Base-by-base conservation (phyloP, 2,797 vertebrate species). In the Decapterus maruadsi region DNA sequence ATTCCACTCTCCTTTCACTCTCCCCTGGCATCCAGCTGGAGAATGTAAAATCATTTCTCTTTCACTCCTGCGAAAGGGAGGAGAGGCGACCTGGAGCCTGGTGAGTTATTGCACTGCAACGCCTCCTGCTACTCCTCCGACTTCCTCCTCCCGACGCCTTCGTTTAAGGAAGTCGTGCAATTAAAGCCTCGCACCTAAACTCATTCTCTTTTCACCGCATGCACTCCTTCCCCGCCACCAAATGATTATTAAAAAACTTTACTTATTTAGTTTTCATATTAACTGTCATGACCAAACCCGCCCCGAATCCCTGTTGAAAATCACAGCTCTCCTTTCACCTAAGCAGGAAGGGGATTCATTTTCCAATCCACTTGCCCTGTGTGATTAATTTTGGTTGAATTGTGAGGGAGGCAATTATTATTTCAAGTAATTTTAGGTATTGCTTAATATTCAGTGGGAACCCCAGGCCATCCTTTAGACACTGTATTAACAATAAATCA, bases 391-490 rank as follows among this genome's bases (percentile, higher is more conserved):
- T 65, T 55, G 26, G 22, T 46, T 70, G 58, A 78, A 81, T 85
- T 78, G 72, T 74, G 73, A 80, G 56, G 17, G 68, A 84, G 76
- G 70, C 67, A 78, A 79, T 88, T 89, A 87, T 90, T 87, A 82
- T 90, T 88, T 86, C 72, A 78, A 86, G 75, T 80, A 62, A 82
- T 84, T 87, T 86, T 66, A 68, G 53, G 40, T 76, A 56, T 77
- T 87, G 74, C 68, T 83, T 77, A 80, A 87, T 82, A 86, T 89
- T 87, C 58, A 77, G 1, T 43, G 51, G 40, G 53, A 59, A 43
- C 45, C 72, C 16, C 1, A 45, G 80, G 87, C 77, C 59, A 14
- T 74, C 68, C 46, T 82, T 76, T 62, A 53, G 71, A 67, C 20
- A 16, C 65, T 54, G 14, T 56, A 72, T 80, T 82, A 82, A 63